Evolutionary conservation across 2,888 invertebrate genomes (phyloP).

Genomic region (Meiosimyza decipiens): DNA sequence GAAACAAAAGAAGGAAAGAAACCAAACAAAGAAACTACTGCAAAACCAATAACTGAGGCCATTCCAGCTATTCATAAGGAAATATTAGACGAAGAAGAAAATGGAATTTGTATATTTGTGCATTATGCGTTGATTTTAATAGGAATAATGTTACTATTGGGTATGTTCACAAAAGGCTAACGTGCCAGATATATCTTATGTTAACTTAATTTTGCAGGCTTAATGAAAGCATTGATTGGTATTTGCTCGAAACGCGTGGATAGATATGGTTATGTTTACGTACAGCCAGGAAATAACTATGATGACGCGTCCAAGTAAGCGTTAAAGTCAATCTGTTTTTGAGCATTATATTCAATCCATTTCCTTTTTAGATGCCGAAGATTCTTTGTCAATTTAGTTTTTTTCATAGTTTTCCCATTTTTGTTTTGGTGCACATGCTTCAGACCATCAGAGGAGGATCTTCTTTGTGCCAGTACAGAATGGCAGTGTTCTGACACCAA

Average conservation of each 20-base stretch:
- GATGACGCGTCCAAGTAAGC: conserved; percentile 47
- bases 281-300: conserved; percentile 52
- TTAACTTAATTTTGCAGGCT: conserved; percentile 51
- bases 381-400: conserved; percentile 54
- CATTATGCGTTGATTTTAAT: conserved; percentile 41
- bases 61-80: too few species aligned
- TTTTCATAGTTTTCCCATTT: conserved; percentile 53
- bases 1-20: conserved; percentile 21
- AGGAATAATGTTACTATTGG: conserved; percentile 47
- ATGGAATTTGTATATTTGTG: conserved; percentile 34
- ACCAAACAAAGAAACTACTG: too few species aligned
- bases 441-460: conserved; percentile 51
- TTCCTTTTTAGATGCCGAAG: conserved; percentile 42
- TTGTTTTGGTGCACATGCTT: conserved; percentile 56
- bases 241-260: conserved; percentile 44
- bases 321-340: too few species aligned
- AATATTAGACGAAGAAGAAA: too few species aligned
- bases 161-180: conserved; percentile 40
- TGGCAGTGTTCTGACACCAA: conserved; percentile 51
- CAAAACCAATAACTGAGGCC: too few species aligned
- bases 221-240: conserved; percentile 55
- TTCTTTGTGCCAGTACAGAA: conserved; percentile 49
- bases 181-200: not conserved
- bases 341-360: not conserved
- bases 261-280: conserved; percentile 50